Evolutionary conservation across 2,113 vertebrate species (phyloP), one percentile per base, ranked within the genome.

Genomic region (Malurus melanocephalus): DNA sequence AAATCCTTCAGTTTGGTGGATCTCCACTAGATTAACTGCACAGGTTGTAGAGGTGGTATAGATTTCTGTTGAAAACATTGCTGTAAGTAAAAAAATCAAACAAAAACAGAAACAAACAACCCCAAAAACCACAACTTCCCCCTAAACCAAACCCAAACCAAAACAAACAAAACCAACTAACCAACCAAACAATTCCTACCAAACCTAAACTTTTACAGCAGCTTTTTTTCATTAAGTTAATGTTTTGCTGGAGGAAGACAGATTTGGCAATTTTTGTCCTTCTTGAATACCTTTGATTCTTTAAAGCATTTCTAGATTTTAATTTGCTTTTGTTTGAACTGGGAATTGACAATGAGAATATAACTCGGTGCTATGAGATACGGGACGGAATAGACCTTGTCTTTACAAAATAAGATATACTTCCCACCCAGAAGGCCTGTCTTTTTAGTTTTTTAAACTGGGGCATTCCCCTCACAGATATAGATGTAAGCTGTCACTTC

Each of bases 281-380:
- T 11, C 40, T 45, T 75, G 48, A 90, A 90, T 74, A 43, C 15
- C 14, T 52, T 68, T 71, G 15, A 49, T 88, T 90, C 56, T 84
- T 71, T 19, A 80, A 89, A 66, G 23, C 33, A 38, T 18, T 52
- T 32, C 23, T 33, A 52, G 45, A 20, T 86, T 85, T 77, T 10
- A 66, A 22, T 82, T 90, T 86, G 11, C 21, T 71, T 74, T 74
- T 71, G 3, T 71, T 90, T 86, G 23, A 5, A 27, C 71, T 83
- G 26, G 13, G 22, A 86, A 64, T 38, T 91, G 45, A 42, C 28
- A 83, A 35, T 7, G 9, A 53, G 20, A 88, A 19, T 66, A 24
- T 45, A 86, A 75, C 11, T 38, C 0, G 0, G 2, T 88, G 35
- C 17, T 45, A 22, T 75, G 49, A 49, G 38, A 61, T 53, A 35